Base-by-base conservation (phyloP, 2,888 invertebrate species). In the Escarpia spicata region DNA sequence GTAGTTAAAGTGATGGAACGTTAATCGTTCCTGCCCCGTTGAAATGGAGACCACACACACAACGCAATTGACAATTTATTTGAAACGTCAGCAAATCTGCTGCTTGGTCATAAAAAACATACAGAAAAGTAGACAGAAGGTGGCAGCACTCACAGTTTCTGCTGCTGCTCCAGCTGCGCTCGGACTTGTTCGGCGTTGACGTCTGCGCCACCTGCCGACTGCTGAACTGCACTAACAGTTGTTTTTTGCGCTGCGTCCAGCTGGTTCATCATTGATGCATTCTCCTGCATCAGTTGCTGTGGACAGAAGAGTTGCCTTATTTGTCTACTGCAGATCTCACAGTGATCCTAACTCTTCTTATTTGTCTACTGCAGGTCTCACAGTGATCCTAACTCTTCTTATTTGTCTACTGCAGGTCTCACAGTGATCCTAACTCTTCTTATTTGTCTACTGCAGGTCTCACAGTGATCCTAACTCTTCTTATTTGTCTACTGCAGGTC, bases 101-200 rank as follows among this genome's bases (percentile, higher is more conserved):
- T 52, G 52, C 52, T 52, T 12, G 52, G 12, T 52, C 52, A 52
- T 52, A 9, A 9, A 52, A 52, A 52, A 9, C n/a, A n/a, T n/a
- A 52, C 52, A 2, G 10, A 52, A 52, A 52, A 12, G 37, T 37
- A 37, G 37, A 37, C 37, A 52, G 12, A 3, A 26, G n/a, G n/a
- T 75, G 75, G 75, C 19, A 75, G 75, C 75, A 75, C 75, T 75
- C 75, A 75, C 75, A 75, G 75, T 75, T 75, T 75, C 75, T 75
- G 75, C 26, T 75, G 75, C 26, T 75, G 75, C 75, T 75, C 75
- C 75, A 75, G 6, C 75, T 75, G 26, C 19, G 26, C 75, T 26
- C 75, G 19, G 19, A 75, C 26, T 75, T 75, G 75, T n/a, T 75
- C 75, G 2, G 75, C 75, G 3, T 75, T 75, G 75, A n/a, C 26